Base-by-base conservation (phyloP, 1,140 invertebrate species). In the Ips typographus region DNA sequence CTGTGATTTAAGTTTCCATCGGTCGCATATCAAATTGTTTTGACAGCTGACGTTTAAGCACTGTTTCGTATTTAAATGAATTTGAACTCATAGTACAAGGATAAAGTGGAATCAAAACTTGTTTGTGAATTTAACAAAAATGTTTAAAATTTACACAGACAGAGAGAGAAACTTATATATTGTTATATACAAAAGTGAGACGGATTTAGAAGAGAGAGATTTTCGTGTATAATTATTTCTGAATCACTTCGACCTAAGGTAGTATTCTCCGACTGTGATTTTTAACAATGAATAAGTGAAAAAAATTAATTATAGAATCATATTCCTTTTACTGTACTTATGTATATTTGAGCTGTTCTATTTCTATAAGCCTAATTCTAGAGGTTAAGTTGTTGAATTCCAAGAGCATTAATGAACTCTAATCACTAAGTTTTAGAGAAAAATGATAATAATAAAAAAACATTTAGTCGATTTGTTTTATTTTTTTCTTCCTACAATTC, bases 211-310 rank as follows among this genome's bases (percentile, higher is more conserved):
- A 22, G 22, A 22, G 22, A 22, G 22, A 22, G 22, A 22, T 22
- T 22, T 22, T 22, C 22, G 22, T 22, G 22, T 22, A 22, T 0
- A 22, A 22, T 22, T 22, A 22, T 22, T 49, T 49, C 44, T 22
- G 44, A 55, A 7, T 56, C 42, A 65, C 39, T 42, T 55, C 42
- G 51, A 62, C 40, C 66, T 43, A 41, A 38, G 38, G 7, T 68
- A 68, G 66, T 68, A 68, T 68, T 68, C 62, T 68, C 65, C 62
- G 62, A 68, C 66, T 68, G 66, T 68, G 66, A 68, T 22, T 22
- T 63, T 68, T 68, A 68, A 68, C 43, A 65, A 65, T 56, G 55
- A 65, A 63, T 22, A 7, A 56, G 38, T 56, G 53, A 40, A 55
- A 55, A 22, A 37, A 55, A 55, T 55, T 22, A 39, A 6, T 55